These are phyloP conservation scores for Phalacrocorax carbo DNA, from an alignment of 2,113 vertebrate genomes.

Conservation along the genomic window DNA sequence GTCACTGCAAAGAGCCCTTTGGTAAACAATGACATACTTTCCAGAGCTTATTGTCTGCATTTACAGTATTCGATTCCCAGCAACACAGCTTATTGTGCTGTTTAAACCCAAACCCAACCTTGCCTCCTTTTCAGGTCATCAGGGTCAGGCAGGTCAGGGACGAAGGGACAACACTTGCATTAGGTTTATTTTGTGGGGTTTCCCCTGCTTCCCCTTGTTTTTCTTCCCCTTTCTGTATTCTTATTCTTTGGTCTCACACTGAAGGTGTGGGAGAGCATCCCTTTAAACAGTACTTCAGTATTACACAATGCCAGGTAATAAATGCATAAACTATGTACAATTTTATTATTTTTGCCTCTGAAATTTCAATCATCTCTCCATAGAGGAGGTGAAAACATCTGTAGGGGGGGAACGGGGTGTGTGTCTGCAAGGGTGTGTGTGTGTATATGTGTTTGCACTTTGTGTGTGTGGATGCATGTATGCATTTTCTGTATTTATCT, in stretches of 20 bases:
- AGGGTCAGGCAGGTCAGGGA: neutral
- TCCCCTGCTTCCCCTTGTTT: neutral
- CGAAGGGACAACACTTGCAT: neutral
- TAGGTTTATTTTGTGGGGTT: neutral
- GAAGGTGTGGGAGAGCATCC: neutral
- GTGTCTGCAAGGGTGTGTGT: neutral
- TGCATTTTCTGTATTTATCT: constrained; percentile 70
- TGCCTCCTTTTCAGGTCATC: neutral
- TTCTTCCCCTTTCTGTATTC: neutral
- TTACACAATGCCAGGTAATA: neutral
- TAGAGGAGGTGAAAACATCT: neutral
- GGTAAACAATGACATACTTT: neutral
- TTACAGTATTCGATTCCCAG: neutral
- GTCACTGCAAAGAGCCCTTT: constrained; percentile 39
- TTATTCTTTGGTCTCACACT: neutral
- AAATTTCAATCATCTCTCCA: constrained; percentile 6
- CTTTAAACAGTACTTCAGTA: neutral
- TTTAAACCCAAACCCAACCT: neutral
- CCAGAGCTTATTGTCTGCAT: constrained; percentile 19
- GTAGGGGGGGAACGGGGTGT: neutral
- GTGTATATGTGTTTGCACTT: neutral
- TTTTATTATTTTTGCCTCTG: constrained; percentile 3
- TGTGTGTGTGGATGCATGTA: neutral
- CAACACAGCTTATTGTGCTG: neutral
- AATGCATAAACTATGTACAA: neutral